Evolutionary conservation across 2,888 invertebrate species (phyloP), one percentile per base, ranked within the genome.

Genomic region (Drosophila testacea): DNA sequence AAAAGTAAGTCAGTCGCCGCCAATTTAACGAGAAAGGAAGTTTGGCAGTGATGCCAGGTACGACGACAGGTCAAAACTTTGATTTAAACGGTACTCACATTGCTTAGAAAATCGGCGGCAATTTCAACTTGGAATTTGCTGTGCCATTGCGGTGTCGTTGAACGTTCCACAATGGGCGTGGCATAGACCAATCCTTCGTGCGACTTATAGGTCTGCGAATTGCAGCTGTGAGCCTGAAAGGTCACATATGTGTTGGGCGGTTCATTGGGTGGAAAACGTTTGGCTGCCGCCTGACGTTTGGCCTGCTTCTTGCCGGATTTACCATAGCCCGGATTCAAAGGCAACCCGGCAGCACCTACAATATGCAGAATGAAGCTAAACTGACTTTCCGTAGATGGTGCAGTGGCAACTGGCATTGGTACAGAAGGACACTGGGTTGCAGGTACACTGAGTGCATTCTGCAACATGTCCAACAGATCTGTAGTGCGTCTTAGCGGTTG

Each of bases 181-280:
- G 93, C 91, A 83, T 91, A 92, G 39, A 92, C 93, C 56, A 92
- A 84, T 28, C 92, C 92, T 63, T 92, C 92, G 61, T 91, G 91
- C 1, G 92, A 92, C 65, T 91, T 92, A 41, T 89, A 87, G 4
- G 84, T 88, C 28, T 69, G 72, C 2, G 89, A 89, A 52, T 85
- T 73, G 32, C 90, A 86, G 27, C 70, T 72, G 7, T 84, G 66
- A 4, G 93, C 93, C 83, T 94, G 94, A 87, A 95, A 95, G 52
- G 94, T 94, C 9, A 95, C 95, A 82, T 95, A 95, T 42, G 94
- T 94, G 81, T 93, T 94, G 9, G 95, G 95, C 51, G 94, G 93
- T 11, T 94, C 91, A 22, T 92, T 91, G 56, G 93, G 83, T 13
- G 90, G 87, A 70, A 88, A 90, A 11, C 91, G 90, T 30, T 88